phyloP scores from a whole-genome alignment of 2,888 invertebrate species.

The Zaprionus lineosus region DNA sequence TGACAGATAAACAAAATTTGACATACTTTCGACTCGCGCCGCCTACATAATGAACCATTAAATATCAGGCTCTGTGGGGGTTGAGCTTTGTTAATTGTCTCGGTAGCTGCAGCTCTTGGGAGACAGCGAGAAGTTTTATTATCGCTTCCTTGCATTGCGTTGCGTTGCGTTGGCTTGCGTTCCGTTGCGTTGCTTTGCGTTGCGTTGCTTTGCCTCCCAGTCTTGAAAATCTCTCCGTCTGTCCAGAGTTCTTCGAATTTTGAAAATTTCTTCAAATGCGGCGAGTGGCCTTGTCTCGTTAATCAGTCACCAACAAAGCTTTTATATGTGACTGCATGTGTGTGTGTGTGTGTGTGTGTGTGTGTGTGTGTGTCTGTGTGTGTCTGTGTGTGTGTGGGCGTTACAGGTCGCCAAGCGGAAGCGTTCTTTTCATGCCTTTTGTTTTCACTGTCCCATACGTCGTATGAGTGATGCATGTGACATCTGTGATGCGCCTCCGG shows the following conservation, averaged over 20 bases:
- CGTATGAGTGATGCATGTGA: slow-evolving; percentile 67
- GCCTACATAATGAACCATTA: slow-evolving; percentile 39
- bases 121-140: too few species aligned
- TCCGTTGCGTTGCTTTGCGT: too few species aligned
- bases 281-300: slow-evolving; percentile 59
- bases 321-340: too few species aligned
- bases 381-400: slow-evolving; percentile 8
- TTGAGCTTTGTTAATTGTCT: slow-evolving; percentile 34
- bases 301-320: slow-evolving; percentile 43
- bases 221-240: slow-evolving; percentile 12
- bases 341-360: background rate
- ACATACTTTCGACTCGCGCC: slow-evolving; percentile 34
- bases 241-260: slow-evolving; percentile 46
- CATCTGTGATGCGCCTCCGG: slow-evolving; percentile 34
- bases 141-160: too few species aligned
- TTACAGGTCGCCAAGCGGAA: slow-evolving; percentile 44
- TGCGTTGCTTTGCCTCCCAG: too few species aligned
- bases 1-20: slow-evolving; percentile 37
- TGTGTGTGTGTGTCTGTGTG: slow-evolving; percentile 16
- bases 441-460: slow-evolving; percentile 42
- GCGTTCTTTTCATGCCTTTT: slow-evolving; percentile 35
- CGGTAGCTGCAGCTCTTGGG: too few species aligned
- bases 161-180: too few species aligned
- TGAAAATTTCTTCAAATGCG: slow-evolving; percentile 52
- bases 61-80: slow-evolving; percentile 17